Evolutionary conservation across 2,113 vertebrate genomes (phyloP), one percentile per base, ranked within the genome.

Genomic region (Falcunculus frontatus): DNA sequence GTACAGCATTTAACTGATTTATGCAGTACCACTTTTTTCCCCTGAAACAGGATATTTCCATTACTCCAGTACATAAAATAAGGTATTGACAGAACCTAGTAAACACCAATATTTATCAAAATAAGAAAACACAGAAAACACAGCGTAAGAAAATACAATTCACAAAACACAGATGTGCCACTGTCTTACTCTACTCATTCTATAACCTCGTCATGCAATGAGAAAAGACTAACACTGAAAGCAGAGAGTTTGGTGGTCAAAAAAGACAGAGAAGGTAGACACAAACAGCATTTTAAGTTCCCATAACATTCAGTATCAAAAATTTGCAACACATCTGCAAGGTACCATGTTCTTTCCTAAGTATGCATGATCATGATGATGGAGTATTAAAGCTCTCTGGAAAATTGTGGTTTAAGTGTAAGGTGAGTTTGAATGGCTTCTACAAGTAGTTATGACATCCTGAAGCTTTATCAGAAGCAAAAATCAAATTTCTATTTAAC

Each of bases 401-500:
- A 89, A 94, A 70, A 90, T 17, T 13, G 16, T 33, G 32, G 23
- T 79, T 65, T 55, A 95, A 89, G 46, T 8, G 29, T 15, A 72
- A 76, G 35, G 32, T 20, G 15, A 90, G 67, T 52, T 21, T 68
- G 32, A 91, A 77, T 23, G 19, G 35, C 41, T 75, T 84, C 63
- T 29, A 30, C 16, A 64, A 63, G 15, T 47, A 62, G 14, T n/a
- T 72, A 64, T 8, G n/a, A 68, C 23, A 89, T 20, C 18, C 22
- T 63, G 35, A 49, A 78, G 33, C 35, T 65, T 70, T 39, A 62
- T 57, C 22, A 77, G 44, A 64, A 85, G 65, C 14, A 75, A 68
- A 26, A 11, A 30, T 8, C 6, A 35, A 39, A 55, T 59, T 75
- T 92, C 52, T 65, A 9, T 89, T 82, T 49, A 72, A 98, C 99